These are phyloP conservation scores for Flexamia atlantica DNA, from an alignment of 2,888 invertebrate species.

Conservation along the genomic window DNA sequence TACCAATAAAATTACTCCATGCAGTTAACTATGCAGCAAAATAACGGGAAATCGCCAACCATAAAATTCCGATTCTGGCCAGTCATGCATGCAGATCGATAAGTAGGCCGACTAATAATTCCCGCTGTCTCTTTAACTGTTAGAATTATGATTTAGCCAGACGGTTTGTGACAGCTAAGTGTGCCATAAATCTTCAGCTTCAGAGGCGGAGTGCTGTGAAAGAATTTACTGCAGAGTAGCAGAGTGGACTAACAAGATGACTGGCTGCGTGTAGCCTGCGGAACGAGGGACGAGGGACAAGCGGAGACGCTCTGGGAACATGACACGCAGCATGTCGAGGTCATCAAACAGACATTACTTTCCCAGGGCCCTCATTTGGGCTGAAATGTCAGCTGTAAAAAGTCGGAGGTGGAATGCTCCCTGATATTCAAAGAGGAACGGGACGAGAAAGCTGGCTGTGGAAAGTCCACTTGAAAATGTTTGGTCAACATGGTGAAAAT, in stretches of 20 bases:
- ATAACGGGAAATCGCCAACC: background rate
- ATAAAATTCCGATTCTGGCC: conserved; percentile 7
- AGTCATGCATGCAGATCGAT: conserved; percentile 17
- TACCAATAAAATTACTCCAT: background rate
- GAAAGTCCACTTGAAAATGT: background rate
- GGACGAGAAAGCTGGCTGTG: background rate
- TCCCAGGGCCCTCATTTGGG: conserved; percentile 24
- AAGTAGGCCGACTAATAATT: background rate
- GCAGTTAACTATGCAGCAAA: conserved; percentile 8
- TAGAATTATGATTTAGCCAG: background rate
- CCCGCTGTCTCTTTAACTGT: background rate
- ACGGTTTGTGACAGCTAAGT: background rate
- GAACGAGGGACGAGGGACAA: background rate
- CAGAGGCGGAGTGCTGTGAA: background rate
- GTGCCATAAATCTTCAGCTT: background rate
- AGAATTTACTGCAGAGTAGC: conserved; percentile 4
- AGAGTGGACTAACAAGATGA: background rate
- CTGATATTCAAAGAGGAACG: background rate
- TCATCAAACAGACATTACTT: conserved; percentile 17
- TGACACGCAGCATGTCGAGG: conserved; percentile 27
- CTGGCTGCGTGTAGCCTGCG: background rate
- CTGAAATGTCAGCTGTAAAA: conserved; percentile 24
- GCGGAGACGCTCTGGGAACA: conserved; percentile 10
- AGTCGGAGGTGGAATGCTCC: conserved; percentile 16
- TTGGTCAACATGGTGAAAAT: background rate